phyloP scores from a whole-genome alignment of 2,888 invertebrate genomes.

The Lithophane leautieri region DNA sequence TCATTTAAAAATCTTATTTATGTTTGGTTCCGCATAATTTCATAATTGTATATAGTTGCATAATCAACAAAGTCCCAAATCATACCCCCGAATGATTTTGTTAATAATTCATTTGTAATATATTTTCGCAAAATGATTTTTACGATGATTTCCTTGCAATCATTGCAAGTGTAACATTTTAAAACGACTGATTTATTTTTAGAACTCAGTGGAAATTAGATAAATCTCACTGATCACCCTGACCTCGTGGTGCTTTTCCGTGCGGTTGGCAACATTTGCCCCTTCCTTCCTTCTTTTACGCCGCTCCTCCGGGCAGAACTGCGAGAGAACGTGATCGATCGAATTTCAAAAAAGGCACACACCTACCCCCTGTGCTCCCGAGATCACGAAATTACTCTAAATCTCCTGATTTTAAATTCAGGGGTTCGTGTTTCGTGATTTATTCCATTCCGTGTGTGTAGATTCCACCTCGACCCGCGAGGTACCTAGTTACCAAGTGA shows the following conservation, averaged over 20 bases:
- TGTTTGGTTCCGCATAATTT: neutral
- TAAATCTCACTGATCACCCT: slow-evolving; percentile 74
- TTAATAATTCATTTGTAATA: neutral
- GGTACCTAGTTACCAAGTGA: slow-evolving; percentile 79
- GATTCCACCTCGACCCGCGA: slow-evolving; percentile 79
- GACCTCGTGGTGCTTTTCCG: slow-evolving; percentile 87
- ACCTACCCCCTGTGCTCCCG: slow-evolving; percentile 89
- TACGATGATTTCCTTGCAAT: neutral
- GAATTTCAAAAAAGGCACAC: slow-evolving; percentile 90
- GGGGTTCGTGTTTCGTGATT: slow-evolving; percentile 90
- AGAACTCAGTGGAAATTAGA: slow-evolving; percentile 59
- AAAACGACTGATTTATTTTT: slow-evolving; percentile 50
- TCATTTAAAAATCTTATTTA: neutral
- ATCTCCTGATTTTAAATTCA: slow-evolving; percentile 87
- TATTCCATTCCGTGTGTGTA: slow-evolving; percentile 87
- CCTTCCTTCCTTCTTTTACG: slow-evolving; percentile 90
- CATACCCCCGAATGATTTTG: neutral
- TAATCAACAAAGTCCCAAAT: neutral
- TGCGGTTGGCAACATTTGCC: slow-evolving; percentile 86
- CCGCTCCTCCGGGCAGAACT: slow-evolving; percentile 88
- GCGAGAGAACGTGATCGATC: slow-evolving; percentile 90
- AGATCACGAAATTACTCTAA: slow-evolving; percentile 88
- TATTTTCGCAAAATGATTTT: neutral
- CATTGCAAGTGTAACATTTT: neutral
- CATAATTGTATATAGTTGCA: neutral